Evolutionary conservation across 1,140 invertebrate species (phyloP).

Genomic region (Caerostris extrusa): DNA sequence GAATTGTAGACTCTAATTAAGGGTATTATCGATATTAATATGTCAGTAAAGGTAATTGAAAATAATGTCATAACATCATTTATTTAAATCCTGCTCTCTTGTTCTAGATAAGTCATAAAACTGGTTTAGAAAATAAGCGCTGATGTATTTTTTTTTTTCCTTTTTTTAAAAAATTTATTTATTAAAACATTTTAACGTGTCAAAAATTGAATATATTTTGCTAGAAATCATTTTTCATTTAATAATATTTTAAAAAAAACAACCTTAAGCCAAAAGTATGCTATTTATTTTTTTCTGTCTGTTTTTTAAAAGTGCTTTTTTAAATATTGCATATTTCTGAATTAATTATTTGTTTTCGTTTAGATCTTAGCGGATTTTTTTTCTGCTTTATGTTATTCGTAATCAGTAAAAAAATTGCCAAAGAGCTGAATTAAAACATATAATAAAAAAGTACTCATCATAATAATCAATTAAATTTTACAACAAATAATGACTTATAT

Average conservation of each 20-base stretch:
- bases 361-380: no score
- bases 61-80: constrained; percentile 77
- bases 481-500: no score
- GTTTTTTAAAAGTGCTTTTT: neutral
- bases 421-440: no score
- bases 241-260: neutral
- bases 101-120: constrained; percentile 7
- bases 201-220: constrained; percentile 9
- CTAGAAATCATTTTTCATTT: neutral
- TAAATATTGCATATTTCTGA: neutral
- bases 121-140: neutral
- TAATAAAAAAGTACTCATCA: no score
- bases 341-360: neutral
- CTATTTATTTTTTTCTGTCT: neutral
- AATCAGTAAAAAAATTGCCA: no score
- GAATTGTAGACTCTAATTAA: constrained; percentile 75
- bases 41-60: constrained; percentile 73
- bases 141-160: neutral
- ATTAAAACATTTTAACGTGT: neutral
- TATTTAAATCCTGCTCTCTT: constrained; percentile 64
- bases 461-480: no score
- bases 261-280: neutral
- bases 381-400: no score
- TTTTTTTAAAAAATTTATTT: neutral
- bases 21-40: constrained; percentile 74